Evolutionary conservation across 2,113 vertebrate genomes (phyloP), one percentile per base, ranked within the genome.

Genomic region (Synchiropus splendidus): DNA sequence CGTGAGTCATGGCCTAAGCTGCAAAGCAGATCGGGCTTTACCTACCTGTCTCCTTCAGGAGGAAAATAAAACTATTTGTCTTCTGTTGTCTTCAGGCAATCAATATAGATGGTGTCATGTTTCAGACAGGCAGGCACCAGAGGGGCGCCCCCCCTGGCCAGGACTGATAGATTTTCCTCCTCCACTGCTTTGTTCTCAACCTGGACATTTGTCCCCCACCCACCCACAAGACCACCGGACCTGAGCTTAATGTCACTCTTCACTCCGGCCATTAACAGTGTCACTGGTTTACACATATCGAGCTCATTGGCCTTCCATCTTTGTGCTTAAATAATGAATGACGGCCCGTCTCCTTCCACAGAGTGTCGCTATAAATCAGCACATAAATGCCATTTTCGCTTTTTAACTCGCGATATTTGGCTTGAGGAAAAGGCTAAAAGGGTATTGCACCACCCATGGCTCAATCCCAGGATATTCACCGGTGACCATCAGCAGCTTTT

Each of bases 71-170:
- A 58, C n/a, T n/a, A n/a, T n/a, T n/a, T 78, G 78, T 77, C 79
- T 73, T 78, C 35, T 42, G 12, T 38, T 72, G 1, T 70, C 75
- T 72, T 36, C 58, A 52, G 74, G 82, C 69, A 41, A 36, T 48
- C 31, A 2, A 12, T n/a, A 44, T 18, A 59, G 64, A 67, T 50
- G 39, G 65, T 75, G 69, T 83, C 62, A 59, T 76, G 59, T 82
- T 75, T 81, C 77, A 83, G 79, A 72, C 73, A 45, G 36, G 49
- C 56, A 67, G 68, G 74, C 75, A 70, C 61, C 73, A 61, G 61
- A 62, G 58, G 43, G 51, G 62, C 36, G 21, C 41, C 61, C 67
- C 58, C 68, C 52, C 53, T 51, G 72, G 73, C 68, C 16, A 4
- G 11, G 27, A 12, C 41, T 71, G 72, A 79, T 70, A 57, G 41